Conservation (phyloP, 2,797 vertebrate genomes). For the Anabas testudineus region DNA sequence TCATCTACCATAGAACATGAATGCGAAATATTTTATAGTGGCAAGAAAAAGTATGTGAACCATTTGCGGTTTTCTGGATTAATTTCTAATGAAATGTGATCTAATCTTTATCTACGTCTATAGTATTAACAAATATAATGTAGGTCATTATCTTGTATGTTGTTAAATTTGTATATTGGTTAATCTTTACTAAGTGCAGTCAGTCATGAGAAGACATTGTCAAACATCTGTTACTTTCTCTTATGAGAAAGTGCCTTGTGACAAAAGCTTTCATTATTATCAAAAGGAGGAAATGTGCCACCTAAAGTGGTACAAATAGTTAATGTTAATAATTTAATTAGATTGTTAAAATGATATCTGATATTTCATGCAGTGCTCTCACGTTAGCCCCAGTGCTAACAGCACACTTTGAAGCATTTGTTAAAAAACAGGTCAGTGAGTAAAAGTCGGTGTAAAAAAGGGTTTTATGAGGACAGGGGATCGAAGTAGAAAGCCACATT, state of each 20-base stretch:
- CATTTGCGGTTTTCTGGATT: no score
- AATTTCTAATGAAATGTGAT: no score
- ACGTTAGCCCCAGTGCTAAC: neutral
- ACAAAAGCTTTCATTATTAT: slow-evolving; percentile 5
- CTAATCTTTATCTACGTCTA: no score
- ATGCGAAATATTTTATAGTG: neutral
- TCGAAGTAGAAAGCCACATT: slow-evolving; percentile 2
- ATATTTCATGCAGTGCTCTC: neutral
- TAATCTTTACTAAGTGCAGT: no score
- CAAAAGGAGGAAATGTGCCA: neutral
- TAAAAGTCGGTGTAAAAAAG: neutral
- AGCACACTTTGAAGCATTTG: neutral
- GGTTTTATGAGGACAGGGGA: neutral
- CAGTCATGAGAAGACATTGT: neutral
- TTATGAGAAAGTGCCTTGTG: neutral
- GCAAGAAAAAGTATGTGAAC: no score
- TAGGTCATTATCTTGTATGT: no score
- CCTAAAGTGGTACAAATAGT: neutral
- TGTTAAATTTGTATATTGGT: no score
- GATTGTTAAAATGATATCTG: neutral
- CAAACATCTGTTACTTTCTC: neutral
- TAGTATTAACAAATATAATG: no score
- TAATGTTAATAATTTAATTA: neutral
- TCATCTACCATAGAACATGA: neutral
- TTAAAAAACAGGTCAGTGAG: neutral